These are phyloP conservation scores for Formica exsecta DNA, from an alignment of 1,140 invertebrate genomes.

Conservation along the genomic window DNA sequence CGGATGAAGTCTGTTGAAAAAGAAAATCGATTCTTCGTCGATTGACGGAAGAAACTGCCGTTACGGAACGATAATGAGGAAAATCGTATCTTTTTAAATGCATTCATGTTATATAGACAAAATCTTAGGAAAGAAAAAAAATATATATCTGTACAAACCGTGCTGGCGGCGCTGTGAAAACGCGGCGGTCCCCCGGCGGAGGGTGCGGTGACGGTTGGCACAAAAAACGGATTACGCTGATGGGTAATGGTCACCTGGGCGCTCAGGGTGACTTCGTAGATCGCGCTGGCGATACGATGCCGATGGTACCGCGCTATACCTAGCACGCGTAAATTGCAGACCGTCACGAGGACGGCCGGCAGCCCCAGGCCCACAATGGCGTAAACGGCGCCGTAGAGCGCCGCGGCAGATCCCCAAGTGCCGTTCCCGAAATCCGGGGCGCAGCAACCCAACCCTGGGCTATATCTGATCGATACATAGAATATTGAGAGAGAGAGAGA, in stretches of 20 bases:
- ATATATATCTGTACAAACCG: constrained; percentile 84
- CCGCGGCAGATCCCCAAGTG: constrained; percentile 83
- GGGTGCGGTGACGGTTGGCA: constrained; percentile 88
- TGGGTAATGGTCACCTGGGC: constrained; percentile 94
- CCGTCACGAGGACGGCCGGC: constrained; percentile 90
- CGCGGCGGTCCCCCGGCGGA: constrained; percentile 87
- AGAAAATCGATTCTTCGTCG: background rate
- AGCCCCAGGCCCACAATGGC: constrained; percentile 89
- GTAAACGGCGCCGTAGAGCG: constrained; percentile 89
- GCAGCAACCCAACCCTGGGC: constrained; percentile 88
- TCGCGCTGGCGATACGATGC: constrained; percentile 93
- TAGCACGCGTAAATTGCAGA: constrained; percentile 91
- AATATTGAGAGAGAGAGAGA: constrained; percentile 15
- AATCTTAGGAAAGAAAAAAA: too few relatives aligned
- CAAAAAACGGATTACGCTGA: constrained; percentile 91
- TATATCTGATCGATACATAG: constrained; percentile 81
- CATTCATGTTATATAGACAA: background rate
- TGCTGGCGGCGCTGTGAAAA: constrained; percentile 89
- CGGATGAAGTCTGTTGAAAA: background rate
- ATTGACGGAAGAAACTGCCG: background rate
- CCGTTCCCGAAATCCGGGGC: constrained; percentile 89
- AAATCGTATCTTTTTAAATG: too few relatives aligned
- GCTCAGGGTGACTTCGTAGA: constrained; percentile 93
- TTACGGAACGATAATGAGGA: too few relatives aligned
- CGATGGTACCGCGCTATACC: constrained; percentile 93